These are phyloP conservation scores for Drosophila kurseongensis DNA, from an alignment of 1,140 invertebrate genomes.

Conservation along the genomic window DNA sequence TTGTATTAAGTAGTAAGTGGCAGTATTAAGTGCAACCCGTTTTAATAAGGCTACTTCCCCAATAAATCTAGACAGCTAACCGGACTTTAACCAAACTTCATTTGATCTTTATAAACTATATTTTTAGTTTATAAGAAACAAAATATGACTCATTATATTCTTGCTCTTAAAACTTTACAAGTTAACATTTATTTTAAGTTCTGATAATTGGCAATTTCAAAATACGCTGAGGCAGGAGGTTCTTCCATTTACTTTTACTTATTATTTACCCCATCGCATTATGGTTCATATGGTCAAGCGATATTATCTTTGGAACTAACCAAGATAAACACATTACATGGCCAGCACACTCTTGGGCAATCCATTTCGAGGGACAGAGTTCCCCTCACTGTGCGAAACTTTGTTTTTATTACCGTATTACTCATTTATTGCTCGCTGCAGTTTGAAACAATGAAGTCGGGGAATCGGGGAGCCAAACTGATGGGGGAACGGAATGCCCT, in stretches of 20 bases:
- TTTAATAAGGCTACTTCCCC: no score
- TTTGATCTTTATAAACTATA: no score
- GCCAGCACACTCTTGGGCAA: slow-evolving; percentile 13
- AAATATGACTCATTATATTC: no score
- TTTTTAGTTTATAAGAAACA: no score
- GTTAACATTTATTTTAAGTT: no score
- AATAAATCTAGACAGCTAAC: no score
- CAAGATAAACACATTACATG: slow-evolving; percentile 44
- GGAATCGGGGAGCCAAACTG: neutral
- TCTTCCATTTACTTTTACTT: neutral
- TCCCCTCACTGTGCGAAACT: slow-evolving; percentile 41
- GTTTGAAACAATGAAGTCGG: slow-evolving; percentile 63
- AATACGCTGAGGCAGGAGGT: no score
- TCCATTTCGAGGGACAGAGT: slow-evolving; percentile 10
- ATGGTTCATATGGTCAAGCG: neutral
- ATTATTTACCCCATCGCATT: neutral
- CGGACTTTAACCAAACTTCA: no score
- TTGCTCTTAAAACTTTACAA: no score
- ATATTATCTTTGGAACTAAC: slow-evolving; percentile 14
- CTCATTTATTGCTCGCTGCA: slow-evolving; percentile 68
- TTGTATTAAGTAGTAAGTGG: no score
- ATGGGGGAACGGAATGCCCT: slow-evolving; percentile 11
- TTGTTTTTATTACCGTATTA: slow-evolving; percentile 67
- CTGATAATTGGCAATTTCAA: no score
- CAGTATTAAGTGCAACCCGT: no score